These are phyloP conservation scores for Lethocerus indicus DNA, from an alignment of 1,140 invertebrate species.

Conservation along the genomic window DNA sequence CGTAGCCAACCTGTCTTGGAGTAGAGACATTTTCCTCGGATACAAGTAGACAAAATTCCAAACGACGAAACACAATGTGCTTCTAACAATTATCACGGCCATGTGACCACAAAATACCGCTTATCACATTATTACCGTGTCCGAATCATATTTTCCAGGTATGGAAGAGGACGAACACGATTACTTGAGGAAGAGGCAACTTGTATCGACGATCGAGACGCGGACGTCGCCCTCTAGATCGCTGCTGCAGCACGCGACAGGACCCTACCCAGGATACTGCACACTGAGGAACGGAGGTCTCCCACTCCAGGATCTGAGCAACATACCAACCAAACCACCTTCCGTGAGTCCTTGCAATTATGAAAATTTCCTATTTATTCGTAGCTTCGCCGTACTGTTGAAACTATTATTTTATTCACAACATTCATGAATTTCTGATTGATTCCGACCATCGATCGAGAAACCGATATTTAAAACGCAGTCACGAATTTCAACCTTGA, in stretches of 20 bases:
- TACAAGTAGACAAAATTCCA: too few species aligned
- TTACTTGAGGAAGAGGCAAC: slow-evolving; percentile 37
- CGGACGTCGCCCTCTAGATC: slow-evolving; percentile 38
- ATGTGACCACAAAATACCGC: too few species aligned
- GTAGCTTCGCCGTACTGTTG: not conserved
- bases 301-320: slow-evolving; percentile 34
- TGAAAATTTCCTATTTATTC: not conserved
- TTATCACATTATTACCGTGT: too few species aligned
- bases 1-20: too few species aligned
- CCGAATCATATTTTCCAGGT: too few species aligned
- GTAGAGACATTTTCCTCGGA: too few species aligned
- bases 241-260: slow-evolving; percentile 32
- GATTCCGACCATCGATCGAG: not conserved
- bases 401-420: not conserved
- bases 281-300: slow-evolving; percentile 44
- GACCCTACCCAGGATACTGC: slow-evolving; percentile 45
- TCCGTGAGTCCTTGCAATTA: too few species aligned
- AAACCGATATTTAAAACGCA: too few species aligned
- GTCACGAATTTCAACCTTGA: too few species aligned
- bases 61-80: too few species aligned
- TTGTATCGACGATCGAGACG: slow-evolving; percentile 62
- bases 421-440: not conserved
- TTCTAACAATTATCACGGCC: too few species aligned
- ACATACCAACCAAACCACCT: slow-evolving; percentile 17
- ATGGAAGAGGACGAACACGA: slow-evolving; percentile 18